These are phyloP conservation scores for Archips crataeganus DNA, from an alignment of 2,888 invertebrate genomes.

Conservation along the genomic window DNA sequence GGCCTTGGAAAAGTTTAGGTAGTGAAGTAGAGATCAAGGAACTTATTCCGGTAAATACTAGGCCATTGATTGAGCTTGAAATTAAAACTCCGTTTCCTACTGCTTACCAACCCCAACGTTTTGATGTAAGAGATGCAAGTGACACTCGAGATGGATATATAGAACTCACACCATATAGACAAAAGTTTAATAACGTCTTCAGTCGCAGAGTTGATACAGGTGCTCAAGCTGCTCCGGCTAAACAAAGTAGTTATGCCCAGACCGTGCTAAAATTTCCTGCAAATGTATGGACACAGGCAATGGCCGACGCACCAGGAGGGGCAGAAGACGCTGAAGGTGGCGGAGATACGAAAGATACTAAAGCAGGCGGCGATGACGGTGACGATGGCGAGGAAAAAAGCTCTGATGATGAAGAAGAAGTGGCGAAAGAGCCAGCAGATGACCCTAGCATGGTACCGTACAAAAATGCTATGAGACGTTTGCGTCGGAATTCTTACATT, in stretches of 20 bases:
- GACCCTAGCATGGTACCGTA: slow-evolving; percentile 67
- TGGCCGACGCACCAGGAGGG: slow-evolving; percentile 69
- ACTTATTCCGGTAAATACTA: slow-evolving; percentile 77
- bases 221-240: slow-evolving; percentile 85
- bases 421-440: slow-evolving; percentile 56
- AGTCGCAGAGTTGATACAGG: slow-evolving; percentile 85
- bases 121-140: slow-evolving; percentile 83
- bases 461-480: slow-evolving; percentile 61
- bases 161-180: slow-evolving; percentile 86
- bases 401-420: slow-evolving; percentile 55
- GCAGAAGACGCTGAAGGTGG: slow-evolving; percentile 60
- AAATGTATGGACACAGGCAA: slow-evolving; percentile 89
- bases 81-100: slow-evolving; percentile 88
- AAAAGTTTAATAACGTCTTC: slow-evolving; percentile 84
- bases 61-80: slow-evolving; percentile 88
- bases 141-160: slow-evolving; percentile 89
- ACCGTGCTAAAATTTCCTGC: slow-evolving; percentile 88
- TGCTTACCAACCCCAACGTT: slow-evolving; percentile 71
- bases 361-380: slow-evolving; percentile 47
- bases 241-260: slow-evolving; percentile 84
- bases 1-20: slow-evolving; percentile 87
- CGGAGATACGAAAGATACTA: slow-evolving; percentile 58
- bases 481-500: slow-evolving; percentile 74
- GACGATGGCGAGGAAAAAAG: slow-evolving; percentile 53
- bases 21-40: slow-evolving; percentile 88